phyloP scores from a whole-genome alignment of 2,113 vertebrate species.

The Casuarius casuarius region DNA sequence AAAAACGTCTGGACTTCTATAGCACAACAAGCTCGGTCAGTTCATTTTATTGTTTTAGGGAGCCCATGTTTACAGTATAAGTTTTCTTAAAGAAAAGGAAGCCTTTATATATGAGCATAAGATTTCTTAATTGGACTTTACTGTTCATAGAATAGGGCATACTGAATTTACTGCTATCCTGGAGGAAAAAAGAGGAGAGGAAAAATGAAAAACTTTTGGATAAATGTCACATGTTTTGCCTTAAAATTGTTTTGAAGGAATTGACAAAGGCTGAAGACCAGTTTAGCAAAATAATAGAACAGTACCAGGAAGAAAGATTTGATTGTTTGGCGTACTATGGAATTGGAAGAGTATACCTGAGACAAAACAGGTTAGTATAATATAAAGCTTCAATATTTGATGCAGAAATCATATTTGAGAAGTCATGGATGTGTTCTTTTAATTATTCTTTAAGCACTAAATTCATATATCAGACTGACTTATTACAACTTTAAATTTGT shows the following conservation, averaged over 20 bases:
- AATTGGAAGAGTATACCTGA: conserved; percentile 86
- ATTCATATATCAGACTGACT: neutral
- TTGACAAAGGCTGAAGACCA: conserved; percentile 83
- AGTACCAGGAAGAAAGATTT: conserved; percentile 81
- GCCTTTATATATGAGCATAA: neutral
- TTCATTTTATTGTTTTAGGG: neutral
- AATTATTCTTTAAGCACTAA: neutral
- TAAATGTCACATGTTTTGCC: neutral
- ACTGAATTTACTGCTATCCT: neutral
- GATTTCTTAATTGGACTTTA: neutral
- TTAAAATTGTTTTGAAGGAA: conserved; percentile 77
- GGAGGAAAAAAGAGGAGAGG: neutral
- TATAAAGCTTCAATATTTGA: neutral
- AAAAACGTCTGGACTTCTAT: neutral
- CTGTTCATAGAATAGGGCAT: neutral
- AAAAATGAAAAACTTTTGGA: neutral
- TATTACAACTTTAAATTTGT: neutral
- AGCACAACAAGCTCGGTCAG: neutral
- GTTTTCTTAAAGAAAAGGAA: neutral
- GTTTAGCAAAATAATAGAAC: conserved; percentile 82
- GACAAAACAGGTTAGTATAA: conserved; percentile 88
- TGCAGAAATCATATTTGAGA: neutral
- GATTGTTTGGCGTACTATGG: conserved; percentile 88
- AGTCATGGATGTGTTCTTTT: rapidly evolving
- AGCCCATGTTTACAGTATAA: neutral